Conservation (phyloP, 1,140 invertebrate genomes). For the Rhopalosiphum padi region DNA sequence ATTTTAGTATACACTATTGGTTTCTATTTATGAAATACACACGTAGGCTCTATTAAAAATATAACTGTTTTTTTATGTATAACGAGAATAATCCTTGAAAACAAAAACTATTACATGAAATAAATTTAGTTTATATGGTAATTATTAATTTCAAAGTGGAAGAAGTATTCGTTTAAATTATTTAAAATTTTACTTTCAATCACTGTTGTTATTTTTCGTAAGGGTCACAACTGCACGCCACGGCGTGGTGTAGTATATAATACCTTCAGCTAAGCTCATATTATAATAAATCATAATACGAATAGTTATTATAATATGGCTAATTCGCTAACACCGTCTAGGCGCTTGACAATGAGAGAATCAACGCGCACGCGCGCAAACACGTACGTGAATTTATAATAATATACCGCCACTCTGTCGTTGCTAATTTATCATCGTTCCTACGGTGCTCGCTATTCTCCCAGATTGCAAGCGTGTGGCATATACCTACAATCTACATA, state of each 20-base stretch:
- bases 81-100: neutral
- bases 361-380: neutral
- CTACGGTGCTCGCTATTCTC: neutral
- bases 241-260: neutral
- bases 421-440: conserved; percentile 9
- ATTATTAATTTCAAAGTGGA: neutral
- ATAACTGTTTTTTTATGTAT: neutral
- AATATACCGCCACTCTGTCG: neutral
- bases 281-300: neutral
- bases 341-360: neutral
- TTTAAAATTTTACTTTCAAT: neutral
- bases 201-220: neutral
- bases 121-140: neutral
- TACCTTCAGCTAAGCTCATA: neutral
- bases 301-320: neutral
- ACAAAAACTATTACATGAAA: neutral
- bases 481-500: neutral
- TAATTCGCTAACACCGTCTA: neutral
- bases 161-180: neutral
- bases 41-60: neutral
- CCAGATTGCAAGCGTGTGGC: neutral
- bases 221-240: neutral
- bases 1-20: neutral
- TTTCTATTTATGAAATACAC: neutral
- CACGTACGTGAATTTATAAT: neutral